Evolutionary conservation across 2,113 vertebrate species (phyloP).

Genomic region (Zosterops lateralis): DNA sequence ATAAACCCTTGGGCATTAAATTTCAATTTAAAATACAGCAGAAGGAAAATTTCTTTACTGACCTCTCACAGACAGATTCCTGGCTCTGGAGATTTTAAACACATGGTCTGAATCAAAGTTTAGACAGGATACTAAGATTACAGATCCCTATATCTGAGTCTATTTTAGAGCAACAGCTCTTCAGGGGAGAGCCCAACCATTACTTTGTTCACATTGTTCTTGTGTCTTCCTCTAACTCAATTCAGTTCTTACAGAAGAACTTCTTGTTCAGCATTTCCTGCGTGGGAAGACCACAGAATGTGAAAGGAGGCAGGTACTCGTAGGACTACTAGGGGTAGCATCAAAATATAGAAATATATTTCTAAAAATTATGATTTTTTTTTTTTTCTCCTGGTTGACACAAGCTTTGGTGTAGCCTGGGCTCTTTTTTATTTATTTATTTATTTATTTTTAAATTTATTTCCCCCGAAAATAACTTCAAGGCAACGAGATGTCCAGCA

Average conservation of each 20-base stretch:
- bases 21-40: neutral
- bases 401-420: too few species aligned
- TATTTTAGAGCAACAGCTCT: neutral
- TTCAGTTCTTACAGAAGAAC: neutral
- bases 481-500: neutral
- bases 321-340: neutral
- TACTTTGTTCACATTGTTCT: neutral
- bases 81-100: neutral
- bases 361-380: neutral
- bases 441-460: too few species aligned
- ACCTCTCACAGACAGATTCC: neutral
- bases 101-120: neutral
- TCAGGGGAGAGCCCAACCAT: fast-evolving
- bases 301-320: neutral
- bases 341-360: neutral
- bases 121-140: neutral
- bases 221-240: neutral
- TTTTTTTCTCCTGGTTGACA: too few species aligned
- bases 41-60: neutral
- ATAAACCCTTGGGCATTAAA: neutral
- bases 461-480: neutral
- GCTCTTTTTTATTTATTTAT: fast-evolving
- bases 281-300: neutral
- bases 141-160: neutral
- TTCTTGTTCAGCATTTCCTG: neutral